Conservation (phyloP, 2,113 vertebrate genomes). For the Crotalus viridis region DNA sequence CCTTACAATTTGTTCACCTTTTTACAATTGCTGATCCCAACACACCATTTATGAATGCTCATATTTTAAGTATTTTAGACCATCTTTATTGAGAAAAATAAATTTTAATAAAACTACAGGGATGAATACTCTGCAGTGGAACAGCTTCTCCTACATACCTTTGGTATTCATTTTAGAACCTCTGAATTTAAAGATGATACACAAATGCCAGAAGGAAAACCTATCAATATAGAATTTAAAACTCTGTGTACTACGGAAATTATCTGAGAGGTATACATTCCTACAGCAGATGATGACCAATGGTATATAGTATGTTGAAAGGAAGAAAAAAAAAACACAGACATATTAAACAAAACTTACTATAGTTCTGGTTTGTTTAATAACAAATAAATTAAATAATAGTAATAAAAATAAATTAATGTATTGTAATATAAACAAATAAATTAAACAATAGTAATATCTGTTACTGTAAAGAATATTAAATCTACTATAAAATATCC, state of each 20-base stretch:
- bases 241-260: background rate
- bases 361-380: conserved; percentile 4
- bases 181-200: background rate
- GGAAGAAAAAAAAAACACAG: background rate
- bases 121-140: background rate
- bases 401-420: background rate
- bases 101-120: background rate
- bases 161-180: background rate
- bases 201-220: background rate
- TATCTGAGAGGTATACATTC: background rate
- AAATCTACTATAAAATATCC: background rate
- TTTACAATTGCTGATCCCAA: background rate
- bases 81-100: background rate
- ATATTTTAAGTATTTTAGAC: background rate
- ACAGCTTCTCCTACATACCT: background rate
- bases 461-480: background rate
- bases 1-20: background rate
- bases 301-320: background rate
- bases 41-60: background rate
- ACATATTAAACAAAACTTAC: background rate
- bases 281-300: background rate
- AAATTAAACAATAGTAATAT: conserved; percentile 3
- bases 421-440: background rate
- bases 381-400: background rate
- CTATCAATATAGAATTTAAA: conserved; percentile 3